A percentile compares a stretch with the other conserved stretches of the same genome.
phyloP scores from a whole-genome alignment of 2,888 invertebrate species.

The Dynastes maya region DNA sequence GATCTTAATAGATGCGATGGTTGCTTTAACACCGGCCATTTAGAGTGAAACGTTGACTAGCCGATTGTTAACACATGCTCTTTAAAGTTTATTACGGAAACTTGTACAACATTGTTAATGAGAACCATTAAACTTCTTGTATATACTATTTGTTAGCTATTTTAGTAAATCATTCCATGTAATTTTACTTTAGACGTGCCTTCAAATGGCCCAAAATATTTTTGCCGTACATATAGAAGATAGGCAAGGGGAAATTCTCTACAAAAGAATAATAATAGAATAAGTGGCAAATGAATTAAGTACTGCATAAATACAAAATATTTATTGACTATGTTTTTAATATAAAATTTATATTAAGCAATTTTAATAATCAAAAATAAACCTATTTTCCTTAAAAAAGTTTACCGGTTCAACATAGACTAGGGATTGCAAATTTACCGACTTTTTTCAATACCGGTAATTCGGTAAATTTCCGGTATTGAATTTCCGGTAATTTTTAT shows the following conservation, averaged over 20 bases:
- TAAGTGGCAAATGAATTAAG: too few species aligned
- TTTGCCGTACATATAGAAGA: background rate
- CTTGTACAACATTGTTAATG: slow-evolving; percentile 28
- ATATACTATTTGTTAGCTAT: background rate
- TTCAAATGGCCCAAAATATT: background rate
- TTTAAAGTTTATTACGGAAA: slow-evolving; percentile 17
- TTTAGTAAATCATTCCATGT: background rate
- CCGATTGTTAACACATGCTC: slow-evolving; percentile 38
- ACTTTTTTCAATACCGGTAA: too few species aligned
- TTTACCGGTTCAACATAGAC: too few species aligned
- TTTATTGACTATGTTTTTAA: too few species aligned
- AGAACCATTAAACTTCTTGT: background rate
- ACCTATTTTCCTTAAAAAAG: too few species aligned
- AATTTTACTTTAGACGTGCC: background rate
- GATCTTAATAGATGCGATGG: slow-evolving; percentile 46
- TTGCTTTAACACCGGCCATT: slow-evolving; percentile 40
- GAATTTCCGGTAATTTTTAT: too few species aligned
- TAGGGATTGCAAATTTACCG: too few species aligned
- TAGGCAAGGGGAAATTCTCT: background rate
- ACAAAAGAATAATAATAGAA: background rate
- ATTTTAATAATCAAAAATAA: too few species aligned
- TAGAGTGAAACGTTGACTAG: slow-evolving; percentile 39
- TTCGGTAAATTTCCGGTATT: too few species aligned
- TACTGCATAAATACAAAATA: too few species aligned
- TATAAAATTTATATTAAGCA: too few species aligned